phyloP scores from a whole-genome alignment of 1,140 invertebrate genomes.

The Aphelinus certus region DNA sequence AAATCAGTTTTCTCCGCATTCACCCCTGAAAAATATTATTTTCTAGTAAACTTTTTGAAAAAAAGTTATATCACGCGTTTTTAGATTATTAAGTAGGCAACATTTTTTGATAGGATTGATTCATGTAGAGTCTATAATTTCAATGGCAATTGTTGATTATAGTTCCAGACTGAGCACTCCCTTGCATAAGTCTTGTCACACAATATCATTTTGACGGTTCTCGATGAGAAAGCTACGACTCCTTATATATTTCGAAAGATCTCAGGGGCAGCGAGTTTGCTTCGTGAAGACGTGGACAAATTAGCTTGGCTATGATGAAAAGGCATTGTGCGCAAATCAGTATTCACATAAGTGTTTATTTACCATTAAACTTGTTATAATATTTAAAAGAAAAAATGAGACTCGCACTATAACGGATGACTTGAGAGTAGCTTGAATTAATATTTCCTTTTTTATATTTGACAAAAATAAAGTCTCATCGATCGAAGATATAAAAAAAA shows the following conservation, averaged over 20 bases:
- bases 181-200: too few relatives aligned
- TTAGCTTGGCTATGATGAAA: slow-evolving; percentile 8
- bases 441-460: slow-evolving; percentile 7
- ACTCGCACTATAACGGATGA: neutral
- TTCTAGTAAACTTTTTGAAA: neutral
- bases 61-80: too few relatives aligned
- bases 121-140: too few relatives aligned
- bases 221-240: too few relatives aligned
- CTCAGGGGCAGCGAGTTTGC: neutral
- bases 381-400: slow-evolving; percentile 2
- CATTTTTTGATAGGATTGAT: too few relatives aligned
- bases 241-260: too few relatives aligned
- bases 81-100: too few relatives aligned
- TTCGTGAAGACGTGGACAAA: neutral
- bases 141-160: too few relatives aligned
- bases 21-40: neutral
- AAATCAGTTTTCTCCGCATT: slow-evolving; percentile 14
- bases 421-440: neutral
- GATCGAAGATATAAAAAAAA: neutral
- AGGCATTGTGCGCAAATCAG: slow-evolving; percentile 30
- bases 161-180: too few relatives aligned
- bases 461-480: neutral
- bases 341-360: slow-evolving; percentile 32
- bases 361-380: slow-evolving; percentile 23
- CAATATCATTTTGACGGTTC: too few relatives aligned